Percentiles rank a stretch among this genome's conserved stretches.
Evolutionary conservation across 2,888 invertebrate species (phyloP).

Genomic region (Diachrysia chrysitis): DNA sequence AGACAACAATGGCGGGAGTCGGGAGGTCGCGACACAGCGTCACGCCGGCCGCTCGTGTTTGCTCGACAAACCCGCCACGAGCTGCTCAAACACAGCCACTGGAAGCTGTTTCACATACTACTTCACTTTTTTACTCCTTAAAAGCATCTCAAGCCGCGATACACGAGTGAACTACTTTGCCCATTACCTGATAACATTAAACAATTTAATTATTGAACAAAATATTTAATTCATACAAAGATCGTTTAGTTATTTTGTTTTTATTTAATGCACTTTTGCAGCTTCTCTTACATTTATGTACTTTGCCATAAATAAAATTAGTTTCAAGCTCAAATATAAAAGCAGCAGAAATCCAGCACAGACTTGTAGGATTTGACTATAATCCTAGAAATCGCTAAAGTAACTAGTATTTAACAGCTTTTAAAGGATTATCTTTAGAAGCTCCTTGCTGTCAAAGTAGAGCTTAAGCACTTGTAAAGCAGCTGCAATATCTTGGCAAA

Average conservation of each 20-base stretch:
- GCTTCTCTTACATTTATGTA: too few species aligned
- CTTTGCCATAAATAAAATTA: too few species aligned
- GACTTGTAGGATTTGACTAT: neutral
- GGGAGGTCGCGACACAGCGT: conserved; percentile 64
- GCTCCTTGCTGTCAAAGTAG: conserved; percentile 23
- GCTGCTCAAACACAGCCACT: conserved; percentile 65
- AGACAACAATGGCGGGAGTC: conserved; percentile 64
- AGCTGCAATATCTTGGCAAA: conserved; percentile 7
- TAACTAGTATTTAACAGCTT: conserved; percentile 11
- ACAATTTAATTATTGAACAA: neutral
- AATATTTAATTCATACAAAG: too few species aligned
- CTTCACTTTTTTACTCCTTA: conserved; percentile 63
- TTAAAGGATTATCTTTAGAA: conserved; percentile 6
- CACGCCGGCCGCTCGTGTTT: conserved; percentile 64
- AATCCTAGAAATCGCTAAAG: conserved; percentile 7
- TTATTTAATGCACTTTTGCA: too few species aligned
- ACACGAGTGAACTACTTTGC: conserved; percentile 45
- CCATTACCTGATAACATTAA: conserved; percentile 2
- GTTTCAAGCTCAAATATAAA: too few species aligned
- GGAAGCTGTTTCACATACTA: conserved; percentile 71
- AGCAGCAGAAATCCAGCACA: too few species aligned
- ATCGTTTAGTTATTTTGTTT: too few species aligned
- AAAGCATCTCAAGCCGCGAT: conserved; percentile 23
- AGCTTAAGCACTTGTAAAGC: conserved; percentile 19
- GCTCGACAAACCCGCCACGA: conserved; percentile 59